Conservation (phyloP, 2,797 vertebrate genomes). For the Macropodus opercularis region DNA sequence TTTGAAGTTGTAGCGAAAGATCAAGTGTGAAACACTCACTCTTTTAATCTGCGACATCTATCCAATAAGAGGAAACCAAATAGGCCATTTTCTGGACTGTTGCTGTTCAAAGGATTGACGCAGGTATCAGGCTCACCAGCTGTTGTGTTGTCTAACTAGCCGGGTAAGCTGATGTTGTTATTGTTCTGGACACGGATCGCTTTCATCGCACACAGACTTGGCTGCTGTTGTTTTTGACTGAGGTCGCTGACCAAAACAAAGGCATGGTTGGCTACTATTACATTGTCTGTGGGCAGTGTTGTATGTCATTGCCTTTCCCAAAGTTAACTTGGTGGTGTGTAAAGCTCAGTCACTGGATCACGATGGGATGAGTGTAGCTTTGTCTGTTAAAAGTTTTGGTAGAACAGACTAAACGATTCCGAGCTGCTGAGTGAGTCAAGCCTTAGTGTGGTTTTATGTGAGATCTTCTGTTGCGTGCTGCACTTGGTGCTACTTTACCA, state of each 20-base stretch:
- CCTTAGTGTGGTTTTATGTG: conserved; percentile 15
- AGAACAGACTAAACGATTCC: not conserved
- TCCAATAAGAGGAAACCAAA: conserved; percentile 13
- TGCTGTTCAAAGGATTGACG: conserved; percentile 19
- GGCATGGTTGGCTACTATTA: conserved; percentile 46
- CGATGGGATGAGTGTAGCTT: conserved; percentile 34
- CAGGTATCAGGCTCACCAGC: conserved; percentile 33
- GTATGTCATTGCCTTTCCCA: conserved; percentile 48
- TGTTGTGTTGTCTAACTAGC: conserved; percentile 39
- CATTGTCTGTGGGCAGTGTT: conserved; percentile 45
- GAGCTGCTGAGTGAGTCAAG: not conserved
- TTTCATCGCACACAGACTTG: conserved; percentile 54
- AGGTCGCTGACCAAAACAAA: conserved; percentile 42
- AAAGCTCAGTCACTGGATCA: conserved; percentile 55
- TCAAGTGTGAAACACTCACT: not conserved
- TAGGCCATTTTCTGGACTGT: conserved; percentile 30
- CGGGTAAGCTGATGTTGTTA: conserved; percentile 39
- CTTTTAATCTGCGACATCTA: not conserved
- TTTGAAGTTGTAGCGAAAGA: not conserved
- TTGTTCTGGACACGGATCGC: conserved; percentile 45
- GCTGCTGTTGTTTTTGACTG: conserved; percentile 69
- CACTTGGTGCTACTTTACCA: conserved; percentile 56
- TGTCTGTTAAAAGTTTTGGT: conserved; percentile 6
- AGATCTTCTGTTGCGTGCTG: conserved; percentile 18
- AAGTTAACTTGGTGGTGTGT: conserved; percentile 48